Base-by-base conservation (phyloP, 2,888 invertebrate species). In the Helicoverpa assulta region DNA sequence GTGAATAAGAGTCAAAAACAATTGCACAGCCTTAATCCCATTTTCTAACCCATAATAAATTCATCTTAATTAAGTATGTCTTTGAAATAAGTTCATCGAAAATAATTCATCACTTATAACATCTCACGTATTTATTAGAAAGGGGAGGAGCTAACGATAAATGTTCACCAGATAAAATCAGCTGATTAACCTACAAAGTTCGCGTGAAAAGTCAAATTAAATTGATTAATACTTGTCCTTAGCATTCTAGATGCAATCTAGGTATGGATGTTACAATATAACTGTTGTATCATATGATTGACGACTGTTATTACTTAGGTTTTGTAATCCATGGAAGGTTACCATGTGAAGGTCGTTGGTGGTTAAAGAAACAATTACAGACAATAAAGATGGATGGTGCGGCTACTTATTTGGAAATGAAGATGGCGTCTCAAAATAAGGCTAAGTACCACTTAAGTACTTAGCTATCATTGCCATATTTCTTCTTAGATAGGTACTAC, bases 131-230 rank as follows among this genome's bases (percentile, higher is more conserved):
- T 16, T 47, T 47, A 21, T 18, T 29, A 29, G 57, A 68, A 76
- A 56, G 51, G 14, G 50, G 50, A 40, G 52, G 14, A n/a, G 10
- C 56, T 26, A 37, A 19, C 12, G 51, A 2, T 26, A 52, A 37
- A 59, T 1, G 33, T 60, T 16, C 7, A 7, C 10, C 21, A 33
- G 66, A 73, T 78, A 58, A 18, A 18, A 78, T 58, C 53, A 50
- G n/a, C 19, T 37, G 51, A 61, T 60, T 67, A 73, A 73, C 78
- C 78, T 47, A 64, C 5, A 65, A 57, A 53, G 33, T 55, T 70
- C 55, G 70, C 84, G 56, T 79, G 67, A 74, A 82, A 73, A 79
- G 59, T 84, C 77, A 82, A 66, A 67, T 72, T 54, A 70, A 68
- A 61, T 72, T 73, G 69, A 81, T 72, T 70, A 61, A 77, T 63